Percentiles rank a stretch among this genome's conserved stretches.
phyloP scores from a whole-genome alignment of 2,113 vertebrate species.

The Microcebus griseorufus region DNA sequence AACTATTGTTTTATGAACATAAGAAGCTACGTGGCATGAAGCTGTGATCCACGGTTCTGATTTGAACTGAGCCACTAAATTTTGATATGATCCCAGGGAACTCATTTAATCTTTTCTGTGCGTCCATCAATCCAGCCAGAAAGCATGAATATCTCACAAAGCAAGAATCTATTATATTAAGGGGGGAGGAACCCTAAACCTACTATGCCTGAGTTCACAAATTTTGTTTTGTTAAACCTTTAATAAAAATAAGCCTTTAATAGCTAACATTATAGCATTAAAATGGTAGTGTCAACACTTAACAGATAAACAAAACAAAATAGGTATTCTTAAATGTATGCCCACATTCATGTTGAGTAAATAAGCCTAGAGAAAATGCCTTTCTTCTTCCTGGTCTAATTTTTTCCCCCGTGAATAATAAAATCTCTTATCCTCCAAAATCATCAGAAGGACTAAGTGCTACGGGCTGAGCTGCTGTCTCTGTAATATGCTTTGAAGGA shows the following conservation, averaged over 20 bases:
- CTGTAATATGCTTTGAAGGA: conserved; percentile 37
- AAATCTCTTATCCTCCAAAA: background rate
- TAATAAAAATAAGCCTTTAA: conserved; percentile 45
- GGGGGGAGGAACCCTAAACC: background rate
- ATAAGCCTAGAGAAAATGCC: background rate
- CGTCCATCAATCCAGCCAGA: background rate
- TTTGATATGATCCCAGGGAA: background rate
- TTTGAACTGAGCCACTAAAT: conserved; percentile 30
- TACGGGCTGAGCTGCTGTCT: background rate
- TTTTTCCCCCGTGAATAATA: background rate
- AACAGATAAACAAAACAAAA: conserved; percentile 21
- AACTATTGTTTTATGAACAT: background rate
- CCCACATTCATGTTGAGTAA: background rate
- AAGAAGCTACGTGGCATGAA: background rate
- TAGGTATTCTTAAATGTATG: background rate
- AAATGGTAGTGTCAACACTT: conserved; percentile 28
- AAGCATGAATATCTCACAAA: background rate
- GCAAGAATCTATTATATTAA: background rate
- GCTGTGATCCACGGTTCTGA: background rate
- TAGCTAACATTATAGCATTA: background rate
- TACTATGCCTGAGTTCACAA: background rate
- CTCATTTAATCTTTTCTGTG: conserved; percentile 22
- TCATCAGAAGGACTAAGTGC: background rate
- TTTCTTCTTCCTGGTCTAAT: background rate
- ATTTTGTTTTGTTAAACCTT: conserved; percentile 48